Base-by-base conservation (phyloP, 2,888 invertebrate species). In the Dicyrtoma fusca region DNA sequence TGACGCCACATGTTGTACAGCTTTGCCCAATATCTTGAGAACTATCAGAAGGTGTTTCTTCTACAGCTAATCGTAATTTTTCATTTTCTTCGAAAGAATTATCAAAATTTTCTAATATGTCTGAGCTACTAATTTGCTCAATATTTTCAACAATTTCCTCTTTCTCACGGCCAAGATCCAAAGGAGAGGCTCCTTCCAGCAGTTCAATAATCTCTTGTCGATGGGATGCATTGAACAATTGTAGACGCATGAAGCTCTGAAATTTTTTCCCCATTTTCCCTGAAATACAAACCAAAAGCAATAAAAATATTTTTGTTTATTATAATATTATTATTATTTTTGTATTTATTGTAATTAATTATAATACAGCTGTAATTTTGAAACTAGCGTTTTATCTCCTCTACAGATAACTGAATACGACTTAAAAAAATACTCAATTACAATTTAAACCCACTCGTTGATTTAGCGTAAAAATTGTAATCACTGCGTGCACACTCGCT, bases 1-100 rank as follows among this genome's bases (percentile, higher is more conserved):
- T 55, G 13, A 75, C 63, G n/a, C 68, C 70, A 68, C 77, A 77
- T 5, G 72, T 77, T 17, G 65, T 73, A 68, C 77, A 77, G 8
- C 17, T 5, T 25, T 76, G 47, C n/a, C 66, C 73, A n/a, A 13
- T 53, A 6, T 51, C 62, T 25, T 11, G 14, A 8, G 17, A 23
- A 17, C 17, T 34, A 8, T 19, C 14, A 13, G 11, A 10, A 11
- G 49, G 19, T 49, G 45, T 23, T 19, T 63, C 63, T 14, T 6
- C 23, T 17, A n/a, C n/a, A n/a, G n/a, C n/a, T n/a, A 49, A 14
- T 6, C 25, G 11, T 11, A 57, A 8, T 11, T 23, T 23, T 10
- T 57, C 59, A 19, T 44, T 45, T 23, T 55, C 63, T 1, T 25
- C 25, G 34, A 34, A 34, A 17, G 13, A 21, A 2, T 14, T 47